Evolutionary conservation across 2,888 invertebrate species (phyloP).

Genomic region (Sialis lutaria): DNA sequence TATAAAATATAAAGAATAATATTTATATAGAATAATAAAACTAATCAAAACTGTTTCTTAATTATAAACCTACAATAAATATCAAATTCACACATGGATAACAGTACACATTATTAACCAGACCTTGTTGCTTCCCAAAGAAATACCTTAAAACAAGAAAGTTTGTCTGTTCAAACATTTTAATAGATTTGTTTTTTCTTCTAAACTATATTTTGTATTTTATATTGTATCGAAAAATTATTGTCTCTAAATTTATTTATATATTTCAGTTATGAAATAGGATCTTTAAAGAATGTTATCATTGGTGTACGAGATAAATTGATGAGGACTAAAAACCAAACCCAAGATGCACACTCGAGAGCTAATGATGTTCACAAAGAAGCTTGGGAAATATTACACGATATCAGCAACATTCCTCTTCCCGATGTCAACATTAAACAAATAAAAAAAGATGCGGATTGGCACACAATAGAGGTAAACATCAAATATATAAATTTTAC

Average conservation of each 20-base stretch:
- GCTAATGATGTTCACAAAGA: conserved; percentile 66
- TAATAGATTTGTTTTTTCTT: not conserved
- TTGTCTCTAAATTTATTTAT: conserved; percentile 4
- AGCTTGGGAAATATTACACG: conserved; percentile 61
- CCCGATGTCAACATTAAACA: conserved; percentile 58
- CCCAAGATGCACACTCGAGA: conserved; percentile 53
- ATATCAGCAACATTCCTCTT: conserved; percentile 59
- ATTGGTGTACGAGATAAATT: conserved; percentile 50
- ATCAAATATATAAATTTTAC: not conserved
- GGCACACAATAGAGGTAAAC: conserved; percentile 49
- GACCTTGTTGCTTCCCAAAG: no score
- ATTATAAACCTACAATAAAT: no score
- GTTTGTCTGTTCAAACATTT: no score
- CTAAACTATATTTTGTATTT: conserved; percentile 1
- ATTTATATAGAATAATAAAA: no score
- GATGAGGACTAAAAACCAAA: conserved; percentile 47
- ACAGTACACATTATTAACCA: no score
- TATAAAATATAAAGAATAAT: no score
- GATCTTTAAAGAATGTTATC: conserved; percentile 45
- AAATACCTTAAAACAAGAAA: no score
- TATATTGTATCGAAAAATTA: conserved; percentile 8
- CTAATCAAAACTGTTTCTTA: no score
- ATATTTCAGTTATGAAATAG: conserved; percentile 42
- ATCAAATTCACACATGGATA: no score
- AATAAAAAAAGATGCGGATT: conserved; percentile 47